A percentile compares a stretch with the other conserved stretches of the same genome.
phyloP scores from a whole-genome alignment of 2,888 invertebrate genomes.

The Eupithecia vulgata region DNA sequence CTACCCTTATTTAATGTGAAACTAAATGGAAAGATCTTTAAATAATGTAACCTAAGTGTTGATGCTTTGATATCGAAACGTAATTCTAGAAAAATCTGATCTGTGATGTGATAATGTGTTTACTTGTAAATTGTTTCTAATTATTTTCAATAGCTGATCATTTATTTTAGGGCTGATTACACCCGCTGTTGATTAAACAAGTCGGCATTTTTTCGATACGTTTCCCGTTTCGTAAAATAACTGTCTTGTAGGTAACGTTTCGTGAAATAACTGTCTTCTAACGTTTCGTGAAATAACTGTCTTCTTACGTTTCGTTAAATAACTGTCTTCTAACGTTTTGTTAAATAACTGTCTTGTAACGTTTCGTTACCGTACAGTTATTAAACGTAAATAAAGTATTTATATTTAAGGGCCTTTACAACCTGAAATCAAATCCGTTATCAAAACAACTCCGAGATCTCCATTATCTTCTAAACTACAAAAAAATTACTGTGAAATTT shows the following conservation, averaged over 20 bases:
- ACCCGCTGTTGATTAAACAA: not conserved
- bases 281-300: not conserved
- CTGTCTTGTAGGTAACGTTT: not conserved
- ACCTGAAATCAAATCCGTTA: too few relatives aligned
- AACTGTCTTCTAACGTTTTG: not conserved
- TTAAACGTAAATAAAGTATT: not conserved
- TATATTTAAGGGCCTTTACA: too few relatives aligned
- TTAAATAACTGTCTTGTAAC: not conserved
- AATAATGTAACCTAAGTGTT: slow-evolving; percentile 23
- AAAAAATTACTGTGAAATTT: too few relatives aligned
- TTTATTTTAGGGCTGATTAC: slow-evolving; percentile 14
- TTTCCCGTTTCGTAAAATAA: not conserved
- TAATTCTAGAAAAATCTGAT: slow-evolving; percentile 43
- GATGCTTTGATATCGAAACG: slow-evolving; percentile 37
- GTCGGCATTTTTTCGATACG: not conserved
- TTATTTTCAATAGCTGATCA: slow-evolving; percentile 34
- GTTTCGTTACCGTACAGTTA: not conserved
- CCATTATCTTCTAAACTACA: too few relatives aligned
- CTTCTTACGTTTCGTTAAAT: not conserved
- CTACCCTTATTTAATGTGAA: slow-evolving; percentile 18
- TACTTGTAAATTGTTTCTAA: slow-evolving; percentile 29
- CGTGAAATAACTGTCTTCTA: not conserved
- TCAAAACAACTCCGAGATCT: too few relatives aligned
- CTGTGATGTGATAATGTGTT: slow-evolving; percentile 44
- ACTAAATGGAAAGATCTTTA: slow-evolving; percentile 30